Base-by-base conservation (phyloP, 1,140 invertebrate genomes). In the Harpegnathos saltator region DNA sequence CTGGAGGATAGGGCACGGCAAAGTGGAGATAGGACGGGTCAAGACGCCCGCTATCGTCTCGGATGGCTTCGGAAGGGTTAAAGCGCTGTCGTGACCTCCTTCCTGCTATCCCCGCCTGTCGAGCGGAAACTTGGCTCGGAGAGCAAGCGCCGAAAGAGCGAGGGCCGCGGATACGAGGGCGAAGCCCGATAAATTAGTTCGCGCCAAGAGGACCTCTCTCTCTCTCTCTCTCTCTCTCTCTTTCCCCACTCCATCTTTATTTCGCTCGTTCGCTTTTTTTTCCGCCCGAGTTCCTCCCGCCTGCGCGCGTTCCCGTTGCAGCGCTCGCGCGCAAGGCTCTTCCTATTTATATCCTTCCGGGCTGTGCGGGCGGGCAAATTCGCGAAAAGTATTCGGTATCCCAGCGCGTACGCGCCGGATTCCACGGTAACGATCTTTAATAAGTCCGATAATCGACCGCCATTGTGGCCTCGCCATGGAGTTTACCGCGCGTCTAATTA, bases 1-100 rank as follows among this genome's bases (percentile, higher is more conserved):
- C 78, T 85, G 82, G 85, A 89, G 89, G 86, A 85, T 89, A 91
- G 87, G 83, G 86, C 77, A 84, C 80, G 85, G 72, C 74, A 68
- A 80, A 90, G 85, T 83, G 80, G 71, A 88, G 85, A 90, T 88
- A 88, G 89, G 84, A 89, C 83, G 90, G 90, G 90, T 91, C 90
- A 90, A 91, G 90, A 90, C 83, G 89, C 85, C 86, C 86, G 72
- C 87, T 87, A 89, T 89, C 87, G 74, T 71, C 83, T 87, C 77
- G 88, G 86, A 90, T 89, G 80, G 83, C 83, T 89, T 89, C 85
- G 88, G 85, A 90, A 90, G 87, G 88, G 86, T 89, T 90, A 90
- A 90, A 90, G 89, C 84, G 86, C 89, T 90, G 89, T 90, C 89
- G 89, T 84, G 86, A 90, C 89, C 84, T 86, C 88, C 72, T 88